Conservation (phyloP, 2,888 invertebrate species). For the Drosophila barbarae region DNA sequence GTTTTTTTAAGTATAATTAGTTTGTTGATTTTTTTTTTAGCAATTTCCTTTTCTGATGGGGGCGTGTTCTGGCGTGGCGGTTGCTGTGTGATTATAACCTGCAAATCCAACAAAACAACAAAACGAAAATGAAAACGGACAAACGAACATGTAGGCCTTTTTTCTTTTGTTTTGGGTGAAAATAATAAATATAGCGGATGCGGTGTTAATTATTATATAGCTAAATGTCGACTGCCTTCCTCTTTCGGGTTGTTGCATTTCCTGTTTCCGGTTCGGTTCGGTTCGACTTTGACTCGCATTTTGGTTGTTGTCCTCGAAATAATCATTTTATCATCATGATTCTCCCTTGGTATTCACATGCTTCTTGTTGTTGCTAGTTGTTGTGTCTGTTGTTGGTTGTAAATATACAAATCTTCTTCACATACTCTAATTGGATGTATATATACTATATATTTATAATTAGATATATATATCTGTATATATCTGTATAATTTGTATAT, state of each 20-base stretch:
- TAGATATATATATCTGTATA: slow-evolving; percentile 22
- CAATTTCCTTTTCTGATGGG: background rate
- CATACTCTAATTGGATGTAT: slow-evolving; percentile 10
- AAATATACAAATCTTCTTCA: too few species aligned
- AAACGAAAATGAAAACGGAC: too few species aligned
- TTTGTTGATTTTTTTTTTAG: background rate
- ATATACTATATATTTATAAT: slow-evolving; percentile 13
- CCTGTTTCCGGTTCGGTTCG: slow-evolving; percentile 20
- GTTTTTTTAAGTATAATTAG: background rate
- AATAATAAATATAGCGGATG: slow-evolving; percentile 4
- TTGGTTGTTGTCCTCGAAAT: slow-evolving; percentile 24
- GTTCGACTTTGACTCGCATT: slow-evolving; percentile 33
- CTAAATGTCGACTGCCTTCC: slow-evolving; percentile 18
- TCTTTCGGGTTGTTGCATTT: background rate
- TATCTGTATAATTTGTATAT: slow-evolving; percentile 20
- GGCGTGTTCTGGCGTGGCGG: background rate
- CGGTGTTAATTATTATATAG: slow-evolving; percentile 1
- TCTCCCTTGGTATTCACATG: background rate
- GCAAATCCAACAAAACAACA: background rate
- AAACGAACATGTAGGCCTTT: background rate
- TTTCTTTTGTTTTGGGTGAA: background rate
- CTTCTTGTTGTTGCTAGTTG: slow-evolving; percentile 13
- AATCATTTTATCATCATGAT: slow-evolving; percentile 39
- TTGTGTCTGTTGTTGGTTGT: slow-evolving; percentile 4
- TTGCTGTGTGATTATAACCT: background rate